Evolutionary conservation across 2,888 invertebrate species (phyloP).

Genomic region (Lithosia quadra): DNA sequence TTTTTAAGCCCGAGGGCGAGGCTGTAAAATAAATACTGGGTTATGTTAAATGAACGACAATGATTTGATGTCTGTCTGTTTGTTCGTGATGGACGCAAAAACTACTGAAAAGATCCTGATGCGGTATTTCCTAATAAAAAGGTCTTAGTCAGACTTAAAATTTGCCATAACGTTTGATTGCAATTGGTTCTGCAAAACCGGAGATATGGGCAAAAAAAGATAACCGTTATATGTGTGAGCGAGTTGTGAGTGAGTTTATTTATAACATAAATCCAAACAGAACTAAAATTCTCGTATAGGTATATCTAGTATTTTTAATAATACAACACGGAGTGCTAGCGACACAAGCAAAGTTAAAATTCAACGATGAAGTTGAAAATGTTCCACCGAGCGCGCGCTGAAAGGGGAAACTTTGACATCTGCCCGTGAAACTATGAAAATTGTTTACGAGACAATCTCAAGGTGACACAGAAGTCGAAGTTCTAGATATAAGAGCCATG

Average conservation of each 20-base stretch:
- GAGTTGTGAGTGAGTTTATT: neutral
- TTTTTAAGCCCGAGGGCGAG: too few relatives aligned
- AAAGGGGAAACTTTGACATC: conserved; percentile 54
- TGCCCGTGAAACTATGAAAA: conserved; percentile 59
- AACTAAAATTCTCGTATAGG: neutral
- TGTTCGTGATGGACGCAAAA: too few relatives aligned
- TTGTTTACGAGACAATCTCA: conserved; percentile 48
- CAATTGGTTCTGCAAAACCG: too few relatives aligned
- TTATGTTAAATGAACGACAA: too few relatives aligned
- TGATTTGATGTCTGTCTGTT: too few relatives aligned
- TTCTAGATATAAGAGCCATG: neutral
- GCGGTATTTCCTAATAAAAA: too few relatives aligned
- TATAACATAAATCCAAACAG: neutral
- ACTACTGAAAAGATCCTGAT: too few relatives aligned
- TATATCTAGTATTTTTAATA: conserved; percentile 35
- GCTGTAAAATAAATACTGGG: too few relatives aligned
- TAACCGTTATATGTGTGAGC: too few relatives aligned
- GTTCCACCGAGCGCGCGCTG: conserved; percentile 35
- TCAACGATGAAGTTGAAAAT: conserved; percentile 52
- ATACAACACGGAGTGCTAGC: conserved; percentile 24
- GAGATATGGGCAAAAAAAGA: too few relatives aligned
- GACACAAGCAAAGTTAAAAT: conserved; percentile 49
- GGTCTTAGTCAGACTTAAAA: too few relatives aligned
- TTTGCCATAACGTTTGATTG: too few relatives aligned
- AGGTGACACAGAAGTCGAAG: conserved; percentile 34